A percentile compares a stretch with the other conserved stretches of the same genome.
Evolutionary conservation across 2,113 vertebrate genomes (phyloP).

Genomic region (Scytalopus superciliaris): DNA sequence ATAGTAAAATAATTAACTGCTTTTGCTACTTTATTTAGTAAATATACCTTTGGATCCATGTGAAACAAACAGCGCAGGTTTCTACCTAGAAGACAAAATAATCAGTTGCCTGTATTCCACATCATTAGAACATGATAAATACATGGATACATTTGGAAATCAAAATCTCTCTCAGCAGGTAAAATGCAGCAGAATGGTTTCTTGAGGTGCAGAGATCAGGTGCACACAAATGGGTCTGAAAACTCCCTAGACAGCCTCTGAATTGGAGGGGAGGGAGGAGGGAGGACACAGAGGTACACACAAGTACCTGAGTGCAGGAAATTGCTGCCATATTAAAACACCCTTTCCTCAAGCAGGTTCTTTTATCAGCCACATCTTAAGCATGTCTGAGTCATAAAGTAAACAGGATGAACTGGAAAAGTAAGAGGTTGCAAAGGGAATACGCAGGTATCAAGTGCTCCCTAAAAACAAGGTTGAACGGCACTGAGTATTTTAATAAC

Average conservation of each 20-base stretch:
- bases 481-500: neutral
- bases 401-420: neutral
- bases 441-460: neutral
- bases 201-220: neutral
- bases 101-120: fast-evolving
- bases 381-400: neutral
- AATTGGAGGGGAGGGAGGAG: neutral
- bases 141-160: neutral
- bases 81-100: neutral
- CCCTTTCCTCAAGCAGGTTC: neutral
- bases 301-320: neutral
- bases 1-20: neutral
- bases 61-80: neutral
- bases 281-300: neutral
- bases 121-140: neutral
- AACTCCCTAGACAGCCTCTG: neutral
- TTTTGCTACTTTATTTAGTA: neutral
- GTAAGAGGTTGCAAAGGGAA: neutral
- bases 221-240: neutral
- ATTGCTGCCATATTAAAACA: neutral
- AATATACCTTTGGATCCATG: neutral
- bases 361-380: neutral
- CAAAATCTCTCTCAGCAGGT: neutral
- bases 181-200: neutral
- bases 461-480: neutral